phyloP scores from a whole-genome alignment of 92 coral and sea anemone species.

The Epizoanthus rinbou region DNA sequence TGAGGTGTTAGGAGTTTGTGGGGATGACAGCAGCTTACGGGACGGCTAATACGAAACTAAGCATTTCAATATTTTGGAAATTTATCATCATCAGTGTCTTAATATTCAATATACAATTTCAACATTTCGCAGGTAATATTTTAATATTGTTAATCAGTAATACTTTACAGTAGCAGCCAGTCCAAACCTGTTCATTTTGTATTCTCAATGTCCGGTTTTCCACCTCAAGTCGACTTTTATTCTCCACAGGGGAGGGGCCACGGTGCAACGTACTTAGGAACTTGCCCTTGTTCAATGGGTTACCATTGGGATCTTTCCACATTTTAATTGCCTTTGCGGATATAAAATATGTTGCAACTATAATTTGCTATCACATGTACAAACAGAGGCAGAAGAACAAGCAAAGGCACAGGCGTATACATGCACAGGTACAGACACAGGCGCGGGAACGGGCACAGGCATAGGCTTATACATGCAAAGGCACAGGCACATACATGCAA shows the following conservation, averaged over 20 bases:
- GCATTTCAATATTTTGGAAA: too few species aligned
- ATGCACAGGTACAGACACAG: neutral
- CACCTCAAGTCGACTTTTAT: neutral
- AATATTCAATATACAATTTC: too few species aligned
- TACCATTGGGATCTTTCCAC: conserved; percentile 85
- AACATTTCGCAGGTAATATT: too few species aligned
- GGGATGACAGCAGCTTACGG: too few species aligned
- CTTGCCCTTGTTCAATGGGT: conserved; percentile 56
- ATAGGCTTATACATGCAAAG: too few species aligned
- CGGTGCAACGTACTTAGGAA: conserved; percentile 21
- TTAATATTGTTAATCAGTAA: too few species aligned
- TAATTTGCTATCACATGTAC: neutral
- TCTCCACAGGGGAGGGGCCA: conserved; percentile 3
- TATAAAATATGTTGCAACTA: too few species aligned
- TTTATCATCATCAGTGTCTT: too few species aligned
- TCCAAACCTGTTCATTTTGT: conserved; percentile 14
- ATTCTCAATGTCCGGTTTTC: conserved; percentile 24
- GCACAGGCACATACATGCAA: too few species aligned
- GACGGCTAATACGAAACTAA: too few species aligned
- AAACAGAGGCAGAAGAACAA: neutral
- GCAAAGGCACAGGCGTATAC: neutral
- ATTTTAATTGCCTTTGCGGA: conserved; percentile 64
- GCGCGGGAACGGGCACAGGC: too few species aligned
- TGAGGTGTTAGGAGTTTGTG: too few species aligned
- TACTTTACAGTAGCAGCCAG: neutral